Base-by-base conservation (phyloP, 1,140 invertebrate genomes). In the Galendromus occidentalis region DNA sequence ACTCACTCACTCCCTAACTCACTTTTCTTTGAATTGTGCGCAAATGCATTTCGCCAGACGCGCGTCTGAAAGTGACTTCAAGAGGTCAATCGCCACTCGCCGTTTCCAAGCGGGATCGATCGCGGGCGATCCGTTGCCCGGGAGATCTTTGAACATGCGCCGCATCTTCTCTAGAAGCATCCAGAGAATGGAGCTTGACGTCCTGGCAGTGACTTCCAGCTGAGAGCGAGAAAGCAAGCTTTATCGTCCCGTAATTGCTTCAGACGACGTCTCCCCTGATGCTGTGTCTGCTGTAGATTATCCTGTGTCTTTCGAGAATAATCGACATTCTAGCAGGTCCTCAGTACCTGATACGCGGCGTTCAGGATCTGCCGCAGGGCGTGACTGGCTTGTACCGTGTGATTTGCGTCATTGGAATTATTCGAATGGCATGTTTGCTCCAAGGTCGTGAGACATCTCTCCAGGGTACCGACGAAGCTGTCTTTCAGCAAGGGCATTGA, bases 401-500 rank as follows among this genome's bases (percentile, higher is more conserved):
- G 51, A 22, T 25, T 59, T 22, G 71, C 70, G 65, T 83, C 82
- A 29, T 65, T 7, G 42, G 82, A 81, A 55, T 71, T 68, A 55
- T 78, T 79, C 66, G 76, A 78, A 12, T 67, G 68, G 22, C 39
- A 64, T 1, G 45, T 42, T 68, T 79, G 79, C 72, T 86, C 84
- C 6, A 86, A 73, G 70, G 79, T 83, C 68, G 79, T 72, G 41
- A 86, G 72, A 74, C 84, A 86, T 20, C 87, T 79, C 72, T 88
- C 83, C 33, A 90, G 73, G 0, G 86, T 88, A 1, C 79, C 79
- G 65, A 88, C 82, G 71, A 87, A 90, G 1, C 83, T 85, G 51
- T 91, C 86, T 67, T 85, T 81, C 7, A 91, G 78, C 72, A 86
- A 86, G 69, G 89, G 84, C 0, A 93, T 84, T 14, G 87, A 90